Conservation (phyloP, 2,888 invertebrate species). For the Patella pellucida region DNA sequence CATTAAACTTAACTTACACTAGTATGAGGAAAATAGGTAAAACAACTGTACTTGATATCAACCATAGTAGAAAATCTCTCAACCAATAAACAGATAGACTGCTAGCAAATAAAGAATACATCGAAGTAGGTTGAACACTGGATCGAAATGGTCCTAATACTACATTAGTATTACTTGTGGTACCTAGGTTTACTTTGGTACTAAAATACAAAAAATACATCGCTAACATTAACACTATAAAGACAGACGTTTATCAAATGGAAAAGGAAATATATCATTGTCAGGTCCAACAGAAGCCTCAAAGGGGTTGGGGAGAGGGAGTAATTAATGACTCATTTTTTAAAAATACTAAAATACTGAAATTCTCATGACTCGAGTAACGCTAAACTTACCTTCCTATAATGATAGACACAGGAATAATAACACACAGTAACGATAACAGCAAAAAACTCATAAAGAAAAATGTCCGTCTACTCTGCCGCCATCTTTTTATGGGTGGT, state of each 20-base stretch:
- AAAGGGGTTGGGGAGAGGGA: too few relatives aligned
- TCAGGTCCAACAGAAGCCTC: too few relatives aligned
- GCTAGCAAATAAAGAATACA: constrained; percentile 38
- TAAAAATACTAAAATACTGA: too few relatives aligned
- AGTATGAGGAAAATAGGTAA: constrained; percentile 45
- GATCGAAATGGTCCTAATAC: constrained; percentile 48
- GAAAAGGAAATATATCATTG: not conserved
- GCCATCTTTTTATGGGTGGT: constrained; percentile 58
- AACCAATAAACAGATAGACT: constrained; percentile 32
- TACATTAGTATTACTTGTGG: constrained; percentile 23
- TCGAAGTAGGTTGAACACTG: constrained; percentile 40
- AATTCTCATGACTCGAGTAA: not conserved
- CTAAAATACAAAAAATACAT: constrained; percentile 25
- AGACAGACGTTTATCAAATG: not conserved
- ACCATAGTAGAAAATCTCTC: constrained; percentile 31
- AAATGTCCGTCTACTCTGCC: constrained; percentile 51
- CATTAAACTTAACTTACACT: constrained; percentile 40
- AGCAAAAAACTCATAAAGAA: constrained; percentile 52
- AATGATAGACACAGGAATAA: constrained; percentile 46
- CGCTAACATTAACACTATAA: not conserved
- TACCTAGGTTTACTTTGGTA: constrained; percentile 41
- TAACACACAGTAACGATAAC: constrained; percentile 43
- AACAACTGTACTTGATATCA: constrained; percentile 49
- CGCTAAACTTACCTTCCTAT: constrained; percentile 48
- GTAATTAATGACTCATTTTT: too few relatives aligned